Conservation (phyloP, 2,113 vertebrate genomes). For the Heterotis niloticus region DNA sequence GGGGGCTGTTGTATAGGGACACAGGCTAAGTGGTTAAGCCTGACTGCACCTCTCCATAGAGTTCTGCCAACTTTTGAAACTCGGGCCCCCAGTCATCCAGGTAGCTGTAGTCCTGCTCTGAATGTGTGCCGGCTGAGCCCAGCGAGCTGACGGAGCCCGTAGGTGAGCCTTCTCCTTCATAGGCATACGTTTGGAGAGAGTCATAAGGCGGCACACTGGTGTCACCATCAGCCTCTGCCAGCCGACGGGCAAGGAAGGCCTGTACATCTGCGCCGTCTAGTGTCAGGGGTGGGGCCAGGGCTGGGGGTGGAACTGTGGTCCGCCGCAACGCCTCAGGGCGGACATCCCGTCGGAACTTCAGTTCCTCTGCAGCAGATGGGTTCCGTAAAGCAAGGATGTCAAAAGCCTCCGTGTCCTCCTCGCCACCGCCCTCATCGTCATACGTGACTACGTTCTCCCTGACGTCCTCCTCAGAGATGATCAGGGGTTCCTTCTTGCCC, state of each 20-base stretch:
- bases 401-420: slow-evolving; percentile 95
- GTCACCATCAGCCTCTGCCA: slow-evolving; percentile 76
- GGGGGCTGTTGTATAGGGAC: slow-evolving; percentile 36
- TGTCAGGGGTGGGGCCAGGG: slow-evolving; percentile 37
- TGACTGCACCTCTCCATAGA: slow-evolving; percentile 84
- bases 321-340: slow-evolving; percentile 69
- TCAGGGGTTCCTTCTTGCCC: slow-evolving; percentile 80
- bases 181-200: slow-evolving; percentile 83
- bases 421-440: slow-evolving; percentile 91
- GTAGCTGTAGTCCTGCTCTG: slow-evolving; percentile 78
- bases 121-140: slow-evolving; percentile 72
- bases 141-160: slow-evolving; percentile 79
- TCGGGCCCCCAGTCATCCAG: slow-evolving; percentile 83
- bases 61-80: slow-evolving; percentile 91
- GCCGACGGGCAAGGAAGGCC: slow-evolving; percentile 76
- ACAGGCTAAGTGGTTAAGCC: slow-evolving; percentile 72
- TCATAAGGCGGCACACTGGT: slow-evolving; percentile 78
- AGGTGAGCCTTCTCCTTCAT: slow-evolving; percentile 77
- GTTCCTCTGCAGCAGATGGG: slow-evolving; percentile 80
- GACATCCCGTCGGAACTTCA: slow-evolving; percentile 84
- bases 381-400: slow-evolving; percentile 80
- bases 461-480: slow-evolving; percentile 81
- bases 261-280: slow-evolving; percentile 78
- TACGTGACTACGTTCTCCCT: slow-evolving; percentile 86
- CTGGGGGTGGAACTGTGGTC: slow-evolving; percentile 52